These are phyloP conservation scores for Ophion ventricosus DNA, from an alignment of 2,888 invertebrate species.

Conservation along the genomic window DNA sequence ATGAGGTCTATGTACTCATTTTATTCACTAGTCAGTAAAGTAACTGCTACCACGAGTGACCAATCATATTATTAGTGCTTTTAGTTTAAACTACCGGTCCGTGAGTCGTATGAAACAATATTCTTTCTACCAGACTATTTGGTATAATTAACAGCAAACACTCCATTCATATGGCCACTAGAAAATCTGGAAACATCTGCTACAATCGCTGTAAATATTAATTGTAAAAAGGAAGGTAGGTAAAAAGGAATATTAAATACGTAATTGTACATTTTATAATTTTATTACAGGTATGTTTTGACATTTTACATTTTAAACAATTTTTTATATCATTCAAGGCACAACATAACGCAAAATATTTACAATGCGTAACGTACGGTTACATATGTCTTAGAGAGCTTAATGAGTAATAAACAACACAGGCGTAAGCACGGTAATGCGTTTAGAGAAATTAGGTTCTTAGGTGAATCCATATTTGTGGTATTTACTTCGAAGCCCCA, in stretches of 20 bases:
- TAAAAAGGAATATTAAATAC: not conserved
- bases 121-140: slow-evolving; percentile 1
- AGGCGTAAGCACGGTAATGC: slow-evolving; percentile 25
- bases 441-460: slow-evolving; percentile 12
- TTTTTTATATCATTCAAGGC: not conserved
- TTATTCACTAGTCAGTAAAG: slow-evolving; percentile 25
- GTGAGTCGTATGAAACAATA: not conserved
- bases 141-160: not conserved
- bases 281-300: not conserved
- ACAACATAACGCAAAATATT: not conserved
- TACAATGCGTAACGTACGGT: slow-evolving; percentile 3
- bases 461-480: slow-evolving; percentile 15
- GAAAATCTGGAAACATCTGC: slow-evolving; percentile 1
- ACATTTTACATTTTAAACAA: slow-evolving; percentile 4
- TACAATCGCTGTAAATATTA: slow-evolving; percentile 11
- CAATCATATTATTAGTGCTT: slow-evolving; percentile 14
- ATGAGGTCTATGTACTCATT: slow-evolving; percentile 7
- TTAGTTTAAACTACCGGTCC: not conserved
- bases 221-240: not conserved
- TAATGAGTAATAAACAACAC: slow-evolving; percentile 1
- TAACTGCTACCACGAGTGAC: slow-evolving; percentile 15
- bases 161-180: slow-evolving; percentile 5
- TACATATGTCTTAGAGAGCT: slow-evolving; percentile 2
- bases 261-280: slow-evolving; percentile 3
- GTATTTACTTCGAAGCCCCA: slow-evolving; percentile 20